Conservation (phyloP, 53 echinoderm and acorn worm genomes). For the Antedon mediterranea region DNA sequence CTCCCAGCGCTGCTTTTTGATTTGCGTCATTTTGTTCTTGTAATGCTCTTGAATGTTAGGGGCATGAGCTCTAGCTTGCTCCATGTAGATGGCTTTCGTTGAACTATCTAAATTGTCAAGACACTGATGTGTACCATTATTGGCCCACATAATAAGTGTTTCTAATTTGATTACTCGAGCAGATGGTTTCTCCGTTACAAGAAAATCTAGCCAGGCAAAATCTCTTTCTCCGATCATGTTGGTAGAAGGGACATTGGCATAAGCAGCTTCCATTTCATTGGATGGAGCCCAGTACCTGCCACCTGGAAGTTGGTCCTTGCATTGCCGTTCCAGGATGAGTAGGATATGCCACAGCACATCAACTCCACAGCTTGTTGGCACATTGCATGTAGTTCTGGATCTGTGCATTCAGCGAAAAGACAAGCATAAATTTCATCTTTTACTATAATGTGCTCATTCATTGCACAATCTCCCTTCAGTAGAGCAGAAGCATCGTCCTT, state of each 20-base stretch:
- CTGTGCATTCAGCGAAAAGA: background rate
- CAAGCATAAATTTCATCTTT: background rate
- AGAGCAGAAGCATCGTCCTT: conserved; percentile 13
- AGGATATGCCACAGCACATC: conserved; percentile 4
- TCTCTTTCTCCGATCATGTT: background rate
- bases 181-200: background rate
- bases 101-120: too few species aligned
- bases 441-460: background rate
- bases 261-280: too few species aligned
- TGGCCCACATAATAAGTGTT: background rate
- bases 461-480: background rate
- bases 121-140: background rate
- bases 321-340: conserved; percentile 6
- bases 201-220: background rate
- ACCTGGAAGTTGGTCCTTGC: background rate
- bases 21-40: background rate
- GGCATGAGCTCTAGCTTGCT: conserved; percentile 10
- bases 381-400: background rate
- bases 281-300: conserved; percentile 38
- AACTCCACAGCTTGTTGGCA: conserved; percentile 4
- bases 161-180: background rate
- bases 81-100: conserved; percentile 6
- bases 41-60: background rate
- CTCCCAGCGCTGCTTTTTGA: too few species aligned
- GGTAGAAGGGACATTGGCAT: background rate